A percentile compares a stretch with the other conserved stretches of the same genome.
Conservation (phyloP, 2,797 vertebrate species). For the Pseudochromis fuscus region DNA sequence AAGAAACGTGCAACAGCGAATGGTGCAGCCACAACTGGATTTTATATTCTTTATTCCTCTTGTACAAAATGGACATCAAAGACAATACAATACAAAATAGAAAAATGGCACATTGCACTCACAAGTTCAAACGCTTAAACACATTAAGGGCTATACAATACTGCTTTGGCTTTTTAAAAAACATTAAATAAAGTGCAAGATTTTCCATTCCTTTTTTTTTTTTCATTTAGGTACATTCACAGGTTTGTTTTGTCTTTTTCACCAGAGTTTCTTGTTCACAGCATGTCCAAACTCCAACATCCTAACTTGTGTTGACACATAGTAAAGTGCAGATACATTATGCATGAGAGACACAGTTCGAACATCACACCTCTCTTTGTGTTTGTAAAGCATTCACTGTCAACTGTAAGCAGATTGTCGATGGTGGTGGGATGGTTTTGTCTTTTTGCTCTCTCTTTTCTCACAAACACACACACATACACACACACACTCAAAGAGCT, state of each 20-base stretch:
- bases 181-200: conserved; percentile 94
- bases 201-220: conserved; percentile 76
- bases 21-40: conserved; percentile 31
- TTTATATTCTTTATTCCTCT: conserved; percentile 73
- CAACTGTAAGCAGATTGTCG: conserved; percentile 83
- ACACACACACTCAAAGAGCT: conserved; percentile 23
- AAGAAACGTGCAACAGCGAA: conserved; percentile 17
- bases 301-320: conserved; percentile 78
- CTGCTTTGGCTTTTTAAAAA: conserved; percentile 93
- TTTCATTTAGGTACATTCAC: conserved; percentile 86
- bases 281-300: conserved; percentile 66
- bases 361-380: conserved; percentile 57
- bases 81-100: conserved; percentile 86
- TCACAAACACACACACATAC: conserved; percentile 10
- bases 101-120: conserved; percentile 86
- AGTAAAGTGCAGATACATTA: conserved; percentile 92
- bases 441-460: conserved; percentile 56
- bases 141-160: conserved; percentile 87
- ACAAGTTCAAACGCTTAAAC: conserved; percentile 80
- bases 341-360: conserved; percentile 60
- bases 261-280: conserved; percentile 87
- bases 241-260: conserved; percentile 78
- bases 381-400: conserved; percentile 81
- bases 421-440: conserved; percentile 61
- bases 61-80: conserved; percentile 84